phyloP scores from a whole-genome alignment of 2,888 invertebrate species.

The Pediacus dermestoides region DNA sequence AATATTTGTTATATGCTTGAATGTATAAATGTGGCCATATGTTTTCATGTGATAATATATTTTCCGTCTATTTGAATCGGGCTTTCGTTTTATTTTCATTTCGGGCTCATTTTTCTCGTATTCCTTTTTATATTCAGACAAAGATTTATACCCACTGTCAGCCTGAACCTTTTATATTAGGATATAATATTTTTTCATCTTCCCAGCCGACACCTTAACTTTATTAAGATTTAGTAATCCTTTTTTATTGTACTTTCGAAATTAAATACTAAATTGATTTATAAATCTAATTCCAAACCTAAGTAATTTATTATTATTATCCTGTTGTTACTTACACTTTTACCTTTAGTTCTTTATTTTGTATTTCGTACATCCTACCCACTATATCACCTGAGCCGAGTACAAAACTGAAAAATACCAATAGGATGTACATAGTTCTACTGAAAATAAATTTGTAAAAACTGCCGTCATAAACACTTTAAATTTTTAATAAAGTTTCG shows the following conservation, averaged over 20 bases:
- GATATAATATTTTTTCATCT: conserved; percentile 50
- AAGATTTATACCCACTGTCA: conserved; percentile 51
- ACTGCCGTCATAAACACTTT: too few species aligned
- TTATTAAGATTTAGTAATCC: conserved; percentile 43
- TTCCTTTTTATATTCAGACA: conserved; percentile 49
- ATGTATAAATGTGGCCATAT: conserved; percentile 37
- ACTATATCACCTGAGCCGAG: too few species aligned
- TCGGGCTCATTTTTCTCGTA: conserved; percentile 49
- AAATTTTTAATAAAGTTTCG: too few species aligned
- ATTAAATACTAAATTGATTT: conserved; percentile 36
- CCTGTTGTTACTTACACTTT: neutral
- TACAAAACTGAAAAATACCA: too few species aligned
- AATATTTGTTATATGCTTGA: conserved; percentile 30
- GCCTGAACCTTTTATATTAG: conserved; percentile 48
- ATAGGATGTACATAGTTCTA: too few species aligned
- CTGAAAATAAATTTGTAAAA: too few species aligned
- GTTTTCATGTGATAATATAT: conserved; percentile 46
- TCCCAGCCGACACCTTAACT: conserved; percentile 37
- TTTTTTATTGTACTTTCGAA: conserved; percentile 32
- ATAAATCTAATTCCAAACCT: conserved; percentile 16
- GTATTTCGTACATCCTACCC: too few species aligned
- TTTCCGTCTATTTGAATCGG: conserved; percentile 48
- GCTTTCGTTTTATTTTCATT: conserved; percentile 50
- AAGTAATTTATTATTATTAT: too few species aligned
- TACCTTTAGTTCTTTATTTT: too few species aligned